Evolutionary conservation across 2,797 vertebrate genomes (phyloP).

Genomic region (Ispidina picta): DNA sequence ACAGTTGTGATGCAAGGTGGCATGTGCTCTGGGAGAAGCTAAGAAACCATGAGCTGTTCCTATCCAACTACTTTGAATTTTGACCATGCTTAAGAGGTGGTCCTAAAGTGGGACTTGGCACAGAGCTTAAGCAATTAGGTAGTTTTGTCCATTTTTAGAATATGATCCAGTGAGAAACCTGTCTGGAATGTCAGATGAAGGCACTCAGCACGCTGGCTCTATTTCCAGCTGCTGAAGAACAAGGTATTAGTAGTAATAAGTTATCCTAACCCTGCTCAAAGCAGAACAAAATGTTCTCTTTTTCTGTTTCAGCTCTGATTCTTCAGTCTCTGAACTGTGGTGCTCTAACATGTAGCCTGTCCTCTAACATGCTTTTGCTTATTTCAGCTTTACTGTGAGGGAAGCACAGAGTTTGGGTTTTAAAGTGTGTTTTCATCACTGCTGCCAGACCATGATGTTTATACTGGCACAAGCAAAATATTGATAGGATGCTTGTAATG

Average conservation of each 20-base stretch:
- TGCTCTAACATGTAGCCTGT: background rate
- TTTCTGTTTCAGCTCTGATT: background rate
- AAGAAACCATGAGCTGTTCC: background rate
- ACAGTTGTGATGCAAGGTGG: background rate
- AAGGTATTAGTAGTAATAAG: background rate
- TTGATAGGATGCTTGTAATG: background rate
- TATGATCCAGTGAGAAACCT: background rate
- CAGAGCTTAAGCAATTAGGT: background rate
- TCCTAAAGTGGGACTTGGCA: accelerated
- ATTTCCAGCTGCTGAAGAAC: background rate
- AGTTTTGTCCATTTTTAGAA: background rate
- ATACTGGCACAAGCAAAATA: background rate
- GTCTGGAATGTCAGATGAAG: background rate
- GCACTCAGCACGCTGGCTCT: background rate
- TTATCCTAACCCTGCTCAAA: background rate
- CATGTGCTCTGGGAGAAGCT: background rate
- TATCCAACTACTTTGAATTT: background rate
- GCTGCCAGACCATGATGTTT: background rate
- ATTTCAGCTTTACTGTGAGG: background rate
- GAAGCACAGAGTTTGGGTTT: background rate
- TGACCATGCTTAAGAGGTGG: background rate
- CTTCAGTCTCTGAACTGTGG: background rate
- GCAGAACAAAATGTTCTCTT: background rate
- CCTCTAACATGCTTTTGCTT: background rate
- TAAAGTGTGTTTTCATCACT: background rate